These are phyloP conservation scores for Protophormia terraenovae DNA, from an alignment of 2,888 invertebrate species.

Conservation along the genomic window DNA sequence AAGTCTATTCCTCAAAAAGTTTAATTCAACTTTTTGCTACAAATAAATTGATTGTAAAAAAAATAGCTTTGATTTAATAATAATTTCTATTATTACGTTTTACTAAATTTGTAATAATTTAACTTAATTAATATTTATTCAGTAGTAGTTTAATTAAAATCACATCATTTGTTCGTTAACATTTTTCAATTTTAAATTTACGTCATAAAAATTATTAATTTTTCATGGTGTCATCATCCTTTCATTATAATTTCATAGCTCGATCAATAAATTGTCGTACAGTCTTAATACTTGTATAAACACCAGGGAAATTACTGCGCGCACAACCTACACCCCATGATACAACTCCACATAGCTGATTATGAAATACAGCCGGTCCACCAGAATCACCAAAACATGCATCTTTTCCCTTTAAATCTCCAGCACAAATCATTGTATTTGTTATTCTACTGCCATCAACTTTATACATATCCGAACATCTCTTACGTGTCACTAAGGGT, in stretches of 20 bases:
- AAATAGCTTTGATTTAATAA: no score
- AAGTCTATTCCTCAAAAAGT: no score
- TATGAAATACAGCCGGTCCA: slow-evolving; percentile 74
- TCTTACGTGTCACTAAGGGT: slow-evolving; percentile 70
- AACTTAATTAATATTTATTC: no score
- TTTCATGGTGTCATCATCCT: background rate
- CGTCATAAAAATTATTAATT: no score
- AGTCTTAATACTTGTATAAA: slow-evolving; percentile 86
- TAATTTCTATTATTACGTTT: no score
- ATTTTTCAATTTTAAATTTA: no score
- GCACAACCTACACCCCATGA: slow-evolving; percentile 82
- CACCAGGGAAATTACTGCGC: slow-evolving; percentile 86
- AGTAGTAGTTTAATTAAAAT: no score
- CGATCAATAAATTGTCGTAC: slow-evolving; percentile 69
- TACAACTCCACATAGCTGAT: slow-evolving; percentile 85
- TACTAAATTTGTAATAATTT: no score
- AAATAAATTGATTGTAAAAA: no score
- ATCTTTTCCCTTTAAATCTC: slow-evolving; percentile 71
- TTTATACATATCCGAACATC: slow-evolving; percentile 71
- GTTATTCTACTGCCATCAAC: slow-evolving; percentile 69
- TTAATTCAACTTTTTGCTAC: no score
- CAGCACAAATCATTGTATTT: slow-evolving; percentile 76
- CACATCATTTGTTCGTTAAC: no score
- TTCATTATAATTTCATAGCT: slow-evolving; percentile 48
- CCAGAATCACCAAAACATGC: slow-evolving; percentile 79